Evolutionary conservation across 2,888 invertebrate genomes (phyloP).

Genomic region (Linyphia triangularis): DNA sequence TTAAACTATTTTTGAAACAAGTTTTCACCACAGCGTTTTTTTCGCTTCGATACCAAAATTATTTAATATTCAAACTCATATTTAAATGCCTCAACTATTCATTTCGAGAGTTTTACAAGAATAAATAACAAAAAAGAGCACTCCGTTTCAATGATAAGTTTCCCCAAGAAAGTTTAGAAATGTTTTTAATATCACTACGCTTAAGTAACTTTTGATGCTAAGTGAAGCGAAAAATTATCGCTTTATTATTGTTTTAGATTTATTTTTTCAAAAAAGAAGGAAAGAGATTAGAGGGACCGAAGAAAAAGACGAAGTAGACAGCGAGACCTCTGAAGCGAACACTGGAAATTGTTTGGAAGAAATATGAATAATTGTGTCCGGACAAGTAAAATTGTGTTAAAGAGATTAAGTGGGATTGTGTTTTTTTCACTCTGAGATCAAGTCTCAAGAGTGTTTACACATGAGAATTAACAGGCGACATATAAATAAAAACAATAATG

Average conservation of each 20-base stretch:
- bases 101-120: neutral
- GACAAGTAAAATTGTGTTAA: constrained; percentile 28
- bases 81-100: neutral
- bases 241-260: constrained; percentile 46
- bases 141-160: constrained; percentile 44
- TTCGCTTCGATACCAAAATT: neutral
- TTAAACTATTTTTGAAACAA: too few species aligned
- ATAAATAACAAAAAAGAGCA: neutral
- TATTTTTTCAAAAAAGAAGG: neutral
- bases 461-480: constrained; percentile 10
- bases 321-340: constrained; percentile 8
- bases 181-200: constrained; percentile 44
- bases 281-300: constrained; percentile 7
- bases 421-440: constrained; percentile 13
- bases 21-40: too few species aligned
- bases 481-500: neutral
- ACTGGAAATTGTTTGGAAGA: constrained; percentile 36
- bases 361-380: constrained; percentile 27
- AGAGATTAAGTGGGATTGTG: constrained; percentile 38
- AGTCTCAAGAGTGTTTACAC: constrained; percentile 38
- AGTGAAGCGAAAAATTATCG: constrained; percentile 51
- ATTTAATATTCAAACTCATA: neutral
- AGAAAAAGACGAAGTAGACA: constrained; percentile 36
- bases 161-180: constrained; percentile 36
- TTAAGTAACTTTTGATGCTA: constrained; percentile 37